These are phyloP conservation scores for Parapristionchus giblindavisi DNA, from an alignment of 2,888 invertebrate species.

Conservation along the genomic window DNA sequence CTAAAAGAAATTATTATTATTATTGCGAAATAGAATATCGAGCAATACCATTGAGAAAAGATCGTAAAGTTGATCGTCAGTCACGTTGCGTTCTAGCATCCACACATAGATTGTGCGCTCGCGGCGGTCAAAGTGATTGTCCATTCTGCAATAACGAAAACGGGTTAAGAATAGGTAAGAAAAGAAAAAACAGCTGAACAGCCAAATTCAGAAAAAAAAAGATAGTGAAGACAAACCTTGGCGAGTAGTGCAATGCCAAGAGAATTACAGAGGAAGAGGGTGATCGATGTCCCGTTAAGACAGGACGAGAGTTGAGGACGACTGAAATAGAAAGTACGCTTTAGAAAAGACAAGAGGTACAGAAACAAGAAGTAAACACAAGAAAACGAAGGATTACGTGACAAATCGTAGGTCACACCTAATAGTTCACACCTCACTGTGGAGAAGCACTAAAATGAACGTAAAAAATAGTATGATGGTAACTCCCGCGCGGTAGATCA, in stretches of 20 bases:
- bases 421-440: background rate
- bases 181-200: background rate
- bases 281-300: constrained; percentile 11
- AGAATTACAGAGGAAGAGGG: background rate
- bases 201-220: too few species aligned
- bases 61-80: constrained; percentile 33
- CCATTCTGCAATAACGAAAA: constrained; percentile 10
- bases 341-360: background rate
- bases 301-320: constrained; percentile 8
- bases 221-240: background rate
- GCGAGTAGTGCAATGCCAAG: background rate
- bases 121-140: constrained; percentile 34
- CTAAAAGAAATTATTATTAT: constrained; percentile 13
- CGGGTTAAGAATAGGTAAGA: background rate
- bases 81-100: constrained; percentile 34
- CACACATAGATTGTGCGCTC: constrained; percentile 38
- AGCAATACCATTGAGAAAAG: constrained; percentile 30
- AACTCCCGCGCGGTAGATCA: constrained; percentile 34
- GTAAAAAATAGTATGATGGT: too few species aligned
- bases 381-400: too few species aligned
- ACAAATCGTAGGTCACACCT: background rate
- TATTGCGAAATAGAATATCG: background rate
- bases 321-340: background rate
- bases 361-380: background rate
- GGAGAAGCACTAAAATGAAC: background rate